A percentile compares a stretch with the other conserved stretches of the same genome.
Conservation (phyloP, 2,113 vertebrate species). For the Nothobranchius furzeri region DNA sequence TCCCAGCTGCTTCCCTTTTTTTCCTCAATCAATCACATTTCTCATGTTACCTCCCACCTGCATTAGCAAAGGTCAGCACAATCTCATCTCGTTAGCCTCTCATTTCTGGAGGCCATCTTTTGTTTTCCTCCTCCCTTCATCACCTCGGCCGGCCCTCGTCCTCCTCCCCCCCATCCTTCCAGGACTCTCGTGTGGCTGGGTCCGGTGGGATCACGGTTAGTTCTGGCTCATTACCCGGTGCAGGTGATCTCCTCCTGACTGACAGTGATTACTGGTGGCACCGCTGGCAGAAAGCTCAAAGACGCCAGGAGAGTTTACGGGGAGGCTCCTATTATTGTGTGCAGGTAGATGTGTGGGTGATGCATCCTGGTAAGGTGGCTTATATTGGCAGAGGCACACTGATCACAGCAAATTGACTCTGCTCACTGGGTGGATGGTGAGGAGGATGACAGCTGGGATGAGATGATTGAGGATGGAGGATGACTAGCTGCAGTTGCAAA, state of each 20-base stretch:
- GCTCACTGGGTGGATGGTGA: constrained; percentile 50
- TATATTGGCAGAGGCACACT: constrained; percentile 48
- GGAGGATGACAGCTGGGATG: constrained; percentile 59
- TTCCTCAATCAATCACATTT: constrained; percentile 66
- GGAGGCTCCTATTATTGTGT: constrained; percentile 45
- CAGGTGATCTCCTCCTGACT: constrained; percentile 60
- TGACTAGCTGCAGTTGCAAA: constrained; percentile 37
- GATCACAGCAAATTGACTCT: constrained; percentile 56
- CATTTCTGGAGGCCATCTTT: constrained; percentile 67
- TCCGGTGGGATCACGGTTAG: constrained; percentile 62
- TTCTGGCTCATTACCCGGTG: constrained; percentile 70
- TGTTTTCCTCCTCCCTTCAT: constrained; percentile 50
- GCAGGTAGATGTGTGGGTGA: constrained; percentile 45
- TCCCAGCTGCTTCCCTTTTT: constrained; percentile 65
- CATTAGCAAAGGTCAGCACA: constrained; percentile 71
- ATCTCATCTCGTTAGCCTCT: constrained; percentile 76
- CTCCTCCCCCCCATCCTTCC: constrained; percentile 23
- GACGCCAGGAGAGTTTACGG: constrained; percentile 30
- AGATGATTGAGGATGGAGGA: constrained; percentile 48
- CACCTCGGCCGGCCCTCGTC: constrained; percentile 7
- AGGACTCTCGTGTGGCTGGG: constrained; percentile 53
- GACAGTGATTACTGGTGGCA: constrained; percentile 67
- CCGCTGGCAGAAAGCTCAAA: constrained; percentile 45
- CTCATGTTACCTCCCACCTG: constrained; percentile 61
- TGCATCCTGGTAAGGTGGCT: constrained; percentile 48